Conservation (phyloP, 2,888 invertebrate genomes). For the Caradrina clavipalpis region DNA sequence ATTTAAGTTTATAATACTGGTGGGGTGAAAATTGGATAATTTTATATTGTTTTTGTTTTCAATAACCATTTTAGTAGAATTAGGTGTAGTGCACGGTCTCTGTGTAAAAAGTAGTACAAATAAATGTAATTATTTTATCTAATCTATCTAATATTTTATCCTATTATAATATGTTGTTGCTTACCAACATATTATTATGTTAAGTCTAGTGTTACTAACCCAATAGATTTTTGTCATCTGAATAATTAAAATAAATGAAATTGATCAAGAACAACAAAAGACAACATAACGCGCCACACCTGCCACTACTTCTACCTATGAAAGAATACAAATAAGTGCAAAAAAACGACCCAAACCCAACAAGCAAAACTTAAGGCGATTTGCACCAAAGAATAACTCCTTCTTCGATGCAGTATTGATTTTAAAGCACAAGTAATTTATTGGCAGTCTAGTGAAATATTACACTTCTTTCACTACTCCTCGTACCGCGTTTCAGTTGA, state of each 20-base stretch:
- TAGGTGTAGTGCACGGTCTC: too few relatives aligned
- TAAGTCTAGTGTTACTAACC: too few relatives aligned
- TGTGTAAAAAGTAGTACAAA: too few relatives aligned
- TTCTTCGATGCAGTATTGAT: conserved; percentile 29
- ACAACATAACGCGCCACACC: too few relatives aligned
- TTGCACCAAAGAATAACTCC: not conserved
- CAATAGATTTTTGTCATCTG: too few relatives aligned
- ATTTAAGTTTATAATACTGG: conserved; percentile 31
- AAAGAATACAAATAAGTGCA: not conserved
- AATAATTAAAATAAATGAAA: too few relatives aligned
- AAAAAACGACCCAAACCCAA: not conserved
- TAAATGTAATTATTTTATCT: too few relatives aligned
- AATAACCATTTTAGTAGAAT: not conserved
- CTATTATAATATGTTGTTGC: too few relatives aligned
- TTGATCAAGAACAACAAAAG: too few relatives aligned
- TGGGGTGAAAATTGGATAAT: conserved; percentile 29
- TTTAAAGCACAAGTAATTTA: conserved; percentile 56
- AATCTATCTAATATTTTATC: too few relatives aligned
- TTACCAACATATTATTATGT: too few relatives aligned
- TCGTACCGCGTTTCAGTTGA: conserved; percentile 56
- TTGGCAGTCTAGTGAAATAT: conserved; percentile 63
- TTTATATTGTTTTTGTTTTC: conserved; percentile 27
- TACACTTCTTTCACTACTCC: conserved; percentile 59
- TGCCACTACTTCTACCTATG: not conserved
- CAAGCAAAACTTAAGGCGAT: not conserved